Conservation (phyloP, 37 sponge, comb jelly and placozoan genomes). For the Halisarca cf. caerulea region DNA sequence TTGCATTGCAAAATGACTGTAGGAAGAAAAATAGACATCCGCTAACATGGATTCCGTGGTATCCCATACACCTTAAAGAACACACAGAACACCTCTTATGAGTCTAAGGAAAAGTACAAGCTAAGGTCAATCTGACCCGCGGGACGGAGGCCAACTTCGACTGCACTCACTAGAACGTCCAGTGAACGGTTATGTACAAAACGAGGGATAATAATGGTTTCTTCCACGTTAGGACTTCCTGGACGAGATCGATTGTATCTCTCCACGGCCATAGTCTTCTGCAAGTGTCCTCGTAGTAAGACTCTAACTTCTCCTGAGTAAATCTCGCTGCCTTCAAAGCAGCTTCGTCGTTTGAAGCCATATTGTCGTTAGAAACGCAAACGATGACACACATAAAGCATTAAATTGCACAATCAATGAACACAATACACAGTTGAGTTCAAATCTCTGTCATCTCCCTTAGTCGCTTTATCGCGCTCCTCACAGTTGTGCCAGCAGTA, state of each 20-base stretch:
- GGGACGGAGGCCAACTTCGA: neutral
- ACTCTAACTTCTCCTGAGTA: conserved; percentile 44
- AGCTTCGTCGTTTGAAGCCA: too few relatives aligned
- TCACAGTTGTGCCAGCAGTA: conserved; percentile 93
- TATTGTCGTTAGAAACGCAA: neutral
- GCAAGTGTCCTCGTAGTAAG: conserved; percentile 12
- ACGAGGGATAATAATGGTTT: conserved; percentile 3
- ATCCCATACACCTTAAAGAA: neutral
- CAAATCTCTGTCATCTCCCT: conserved; percentile 83
- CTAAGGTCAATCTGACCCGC: too few relatives aligned
- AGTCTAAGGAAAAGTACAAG: too few relatives aligned
- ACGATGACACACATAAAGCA: neutral
- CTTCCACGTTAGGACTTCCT: conserved; percentile 57
- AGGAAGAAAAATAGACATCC: neutral
- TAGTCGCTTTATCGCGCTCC: conserved; percentile 90
- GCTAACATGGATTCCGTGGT: too few relatives aligned
- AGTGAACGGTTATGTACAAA: conserved; percentile 41
- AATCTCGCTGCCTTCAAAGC: conserved; percentile 1
- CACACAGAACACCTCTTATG: neutral
- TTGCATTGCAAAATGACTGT: neutral
- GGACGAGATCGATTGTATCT: conserved; percentile 5
- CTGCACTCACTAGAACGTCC: conserved; percentile 41
- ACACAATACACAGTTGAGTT: neutral
- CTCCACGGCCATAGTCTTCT: neutral
- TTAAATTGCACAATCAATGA: neutral